Percentiles rank a stretch among this genome's conserved stretches.
Evolutionary conservation across 2,113 vertebrate genomes (phyloP).

Genomic region (Myanophis thanlyinensis): DNA sequence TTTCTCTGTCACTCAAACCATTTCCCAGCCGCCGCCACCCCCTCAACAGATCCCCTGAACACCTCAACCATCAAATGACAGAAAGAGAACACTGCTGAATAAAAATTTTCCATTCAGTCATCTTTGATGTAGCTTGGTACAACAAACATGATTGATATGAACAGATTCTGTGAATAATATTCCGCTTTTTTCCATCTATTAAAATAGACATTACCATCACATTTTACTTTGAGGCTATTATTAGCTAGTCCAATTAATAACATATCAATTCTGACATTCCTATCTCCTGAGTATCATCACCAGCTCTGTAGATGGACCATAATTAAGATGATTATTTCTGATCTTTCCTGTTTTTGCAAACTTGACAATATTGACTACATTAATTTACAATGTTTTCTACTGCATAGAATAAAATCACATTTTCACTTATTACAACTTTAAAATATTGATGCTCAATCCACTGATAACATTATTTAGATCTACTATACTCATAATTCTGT

Average conservation of each 20-base stretch:
- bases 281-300: constrained; percentile 23
- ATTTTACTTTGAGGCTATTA: constrained; percentile 17
- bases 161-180: constrained; percentile 14
- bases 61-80: neutral
- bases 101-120: constrained; percentile 17
- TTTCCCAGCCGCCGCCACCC: neutral
- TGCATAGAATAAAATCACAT: neutral
- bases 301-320: constrained; percentile 16
- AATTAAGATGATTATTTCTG: constrained; percentile 35
- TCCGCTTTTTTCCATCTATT: constrained; percentile 6
- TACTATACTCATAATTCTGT: neutral
- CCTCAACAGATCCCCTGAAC: constrained; percentile 18
- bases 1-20: constrained; percentile 6
- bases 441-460: neutral
- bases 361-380: constrained; percentile 4
- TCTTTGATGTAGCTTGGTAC: constrained; percentile 23
- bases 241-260: constrained; percentile 18
- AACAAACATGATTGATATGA: constrained; percentile 1
- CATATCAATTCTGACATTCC: constrained; percentile 24
- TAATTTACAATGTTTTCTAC: constrained; percentile 20
- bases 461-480: neutral
- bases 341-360: constrained; percentile 20
- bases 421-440: neutral
- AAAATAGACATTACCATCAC: constrained; percentile 6
- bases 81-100: constrained; percentile 8